phyloP scores from a whole-genome alignment of 2,888 invertebrate species.

The Sacculina carcini region DNA sequence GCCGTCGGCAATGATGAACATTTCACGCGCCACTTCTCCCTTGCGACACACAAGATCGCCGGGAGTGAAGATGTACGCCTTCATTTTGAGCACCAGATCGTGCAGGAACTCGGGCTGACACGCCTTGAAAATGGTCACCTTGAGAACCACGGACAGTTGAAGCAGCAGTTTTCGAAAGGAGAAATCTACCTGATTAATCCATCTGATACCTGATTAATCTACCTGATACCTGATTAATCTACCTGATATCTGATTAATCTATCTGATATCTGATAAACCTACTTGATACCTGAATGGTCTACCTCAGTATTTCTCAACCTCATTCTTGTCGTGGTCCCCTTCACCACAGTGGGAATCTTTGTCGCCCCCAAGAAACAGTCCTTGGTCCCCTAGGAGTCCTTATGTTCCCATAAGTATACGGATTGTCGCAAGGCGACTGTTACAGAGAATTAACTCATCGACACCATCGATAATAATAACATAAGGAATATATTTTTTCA shows the following conservation, averaged over 20 bases:
- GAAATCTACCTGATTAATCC: background rate
- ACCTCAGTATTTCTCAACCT: no score
- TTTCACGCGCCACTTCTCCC: constrained; percentile 80
- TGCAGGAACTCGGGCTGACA: constrained; percentile 93
- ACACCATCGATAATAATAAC: no score
- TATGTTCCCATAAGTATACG: no score
- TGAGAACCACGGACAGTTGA: constrained; percentile 6
- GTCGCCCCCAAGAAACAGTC: no score
- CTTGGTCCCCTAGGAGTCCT: no score
- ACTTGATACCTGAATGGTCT: no score
- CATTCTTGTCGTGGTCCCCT: no score
- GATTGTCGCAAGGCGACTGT: no score
- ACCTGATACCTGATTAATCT: background rate
- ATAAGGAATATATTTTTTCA: no score
- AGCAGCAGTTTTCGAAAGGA: no score
- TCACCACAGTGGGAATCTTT: no score
- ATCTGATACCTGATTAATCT: background rate
- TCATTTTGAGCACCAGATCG: constrained; percentile 90
- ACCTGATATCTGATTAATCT: background rate
- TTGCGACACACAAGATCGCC: constrained; percentile 89
- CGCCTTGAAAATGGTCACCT: constrained; percentile 87
- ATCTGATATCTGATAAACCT: background rate
- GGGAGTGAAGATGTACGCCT: constrained; percentile 90
- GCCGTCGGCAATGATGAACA: constrained; percentile 95
- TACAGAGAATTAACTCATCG: no score